Conservation (phyloP, 2,113 vertebrate species). For the Syrmaticus mikado region DNA sequence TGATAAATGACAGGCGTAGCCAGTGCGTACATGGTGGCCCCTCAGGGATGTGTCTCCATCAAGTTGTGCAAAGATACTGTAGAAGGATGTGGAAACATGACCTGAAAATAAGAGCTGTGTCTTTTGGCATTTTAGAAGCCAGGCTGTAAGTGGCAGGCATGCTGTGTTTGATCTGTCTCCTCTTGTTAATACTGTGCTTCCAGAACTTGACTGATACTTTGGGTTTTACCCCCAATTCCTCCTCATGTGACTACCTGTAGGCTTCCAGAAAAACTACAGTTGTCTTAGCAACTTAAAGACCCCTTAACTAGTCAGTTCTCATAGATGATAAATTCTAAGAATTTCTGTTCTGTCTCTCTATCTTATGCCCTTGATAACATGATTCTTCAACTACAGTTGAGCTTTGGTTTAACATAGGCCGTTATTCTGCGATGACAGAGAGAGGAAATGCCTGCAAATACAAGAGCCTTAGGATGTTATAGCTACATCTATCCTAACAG, state of each 20-base stretch:
- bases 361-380: neutral
- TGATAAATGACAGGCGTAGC: conserved; percentile 53
- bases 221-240: neutral
- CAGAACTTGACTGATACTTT: neutral
- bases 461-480: neutral
- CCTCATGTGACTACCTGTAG: neutral
- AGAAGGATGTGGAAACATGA: neutral
- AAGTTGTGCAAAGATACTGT: neutral
- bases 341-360: neutral
- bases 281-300: neutral
- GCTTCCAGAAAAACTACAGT: neutral
- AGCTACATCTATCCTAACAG: neutral
- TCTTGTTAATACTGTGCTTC: neutral
- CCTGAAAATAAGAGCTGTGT: conserved; percentile 15
- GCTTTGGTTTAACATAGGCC: neutral
- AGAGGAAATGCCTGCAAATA: neutral
- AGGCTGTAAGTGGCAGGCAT: neutral
- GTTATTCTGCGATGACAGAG: neutral
- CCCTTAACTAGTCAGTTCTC: neutral
- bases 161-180: neutral
- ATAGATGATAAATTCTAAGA: neutral
- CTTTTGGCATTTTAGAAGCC: neutral
- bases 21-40: neutral
- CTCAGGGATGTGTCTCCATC: conserved; percentile 53
- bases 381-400: neutral